phyloP scores from a whole-genome alignment of 2,113 vertebrate genomes.

The Phrynosoma blainvillii region DNA sequence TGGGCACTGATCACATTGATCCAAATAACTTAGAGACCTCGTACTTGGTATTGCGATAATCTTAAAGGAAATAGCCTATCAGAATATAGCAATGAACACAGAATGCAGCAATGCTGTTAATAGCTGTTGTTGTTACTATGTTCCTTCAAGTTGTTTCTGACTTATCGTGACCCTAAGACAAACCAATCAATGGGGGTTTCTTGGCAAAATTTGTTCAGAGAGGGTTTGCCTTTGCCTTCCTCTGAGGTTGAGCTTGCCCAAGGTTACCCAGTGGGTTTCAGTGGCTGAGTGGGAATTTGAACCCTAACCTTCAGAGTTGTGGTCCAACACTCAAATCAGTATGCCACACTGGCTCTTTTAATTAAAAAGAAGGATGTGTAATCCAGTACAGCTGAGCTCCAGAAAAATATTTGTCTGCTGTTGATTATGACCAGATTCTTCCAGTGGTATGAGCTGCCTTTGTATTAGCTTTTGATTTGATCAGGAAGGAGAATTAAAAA shows the following conservation, averaged over 20 bases:
- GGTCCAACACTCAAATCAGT: too few relatives aligned
- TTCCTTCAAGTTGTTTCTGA: too few relatives aligned
- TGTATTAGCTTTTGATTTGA: not conserved
- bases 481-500: not conserved
- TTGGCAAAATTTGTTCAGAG: too few relatives aligned
- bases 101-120: not conserved
- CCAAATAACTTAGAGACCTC: not conserved
- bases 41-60: not conserved
- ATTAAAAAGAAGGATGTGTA: too few relatives aligned
- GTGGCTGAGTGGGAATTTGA: too few relatives aligned
- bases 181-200: too few relatives aligned
- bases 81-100: not conserved
- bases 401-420: not conserved
- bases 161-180: too few relatives aligned
- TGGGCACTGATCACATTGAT: not conserved
- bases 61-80: not conserved
- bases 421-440: not conserved
- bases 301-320: too few relatives aligned
- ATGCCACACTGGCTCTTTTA: too few relatives aligned
- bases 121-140: not conserved
- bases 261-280: too few relatives aligned
- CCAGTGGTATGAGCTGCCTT: not conserved
- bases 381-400: not conserved
- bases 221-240: too few relatives aligned
- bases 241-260: too few relatives aligned